Evolutionary conservation across 2,113 vertebrate genomes (phyloP), one percentile per base, ranked within the genome.

Genomic region (Acanthochromis polyacanthus): DNA sequence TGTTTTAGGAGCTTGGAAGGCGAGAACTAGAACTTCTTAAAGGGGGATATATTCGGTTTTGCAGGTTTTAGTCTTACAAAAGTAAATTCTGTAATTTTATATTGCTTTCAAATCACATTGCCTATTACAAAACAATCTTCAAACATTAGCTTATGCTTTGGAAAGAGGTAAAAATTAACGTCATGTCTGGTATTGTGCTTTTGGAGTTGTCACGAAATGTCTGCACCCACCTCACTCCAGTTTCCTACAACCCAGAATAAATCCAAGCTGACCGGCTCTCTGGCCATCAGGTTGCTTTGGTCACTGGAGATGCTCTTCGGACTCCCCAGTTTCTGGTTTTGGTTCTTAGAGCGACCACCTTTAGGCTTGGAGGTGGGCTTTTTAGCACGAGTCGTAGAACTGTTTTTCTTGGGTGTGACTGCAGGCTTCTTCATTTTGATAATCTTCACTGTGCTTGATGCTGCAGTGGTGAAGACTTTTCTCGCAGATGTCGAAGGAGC

Each of bases 161-260:
- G 10, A 68, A 45, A 28, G 48, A 14, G 5, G 4, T 16, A 25
- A 36, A 30, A 9, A 2, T 62, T 62, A 23, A 36, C 38, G 58
- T 55, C 6, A 56, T 80, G 11, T 58, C 36, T 43, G 61, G 6
- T 1, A 10, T 30, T 4, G 30, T 30, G 30, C 30, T 30, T 3
- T 30, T 5, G 32, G 32, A 51, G 60, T 7, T 10, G 6, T 64
- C 3, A 40, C 43, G 57, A 74, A 78, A 46, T 32, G 8, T 63
- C 17, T 79, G 10, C 3, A 59, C 94, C 58, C 93, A 97, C 96
- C 94, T 97, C 93, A 61, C 96, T 97, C 96, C 96, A 99, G 91
- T 98, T 97, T 32, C 97, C 97, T 32, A 94, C 93, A 63, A 95
- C 79, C 98, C 98, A 99, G 85, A 90, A 92, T 1, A 91, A 66